A percentile compares a stretch with the other conserved stretches of the same genome.
These are phyloP conservation scores for Rhimphoctona megacephalus DNA, from an alignment of 2,888 invertebrate species.

Conservation along the genomic window DNA sequence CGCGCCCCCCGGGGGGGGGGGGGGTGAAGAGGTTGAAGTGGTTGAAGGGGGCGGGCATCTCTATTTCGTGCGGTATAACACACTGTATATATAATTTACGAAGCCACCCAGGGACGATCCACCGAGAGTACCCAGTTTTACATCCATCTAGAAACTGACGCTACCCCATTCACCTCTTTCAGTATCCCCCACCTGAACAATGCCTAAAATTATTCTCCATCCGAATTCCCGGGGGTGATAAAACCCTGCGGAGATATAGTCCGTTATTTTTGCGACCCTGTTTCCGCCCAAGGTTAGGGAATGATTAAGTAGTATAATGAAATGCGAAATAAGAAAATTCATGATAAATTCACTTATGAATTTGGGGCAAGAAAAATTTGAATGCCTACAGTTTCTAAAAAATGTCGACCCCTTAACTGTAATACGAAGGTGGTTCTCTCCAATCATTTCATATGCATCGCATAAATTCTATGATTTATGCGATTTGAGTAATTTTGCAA, in stretches of 20 bases:
- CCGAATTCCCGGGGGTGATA: not conserved
- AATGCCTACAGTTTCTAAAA: too few relatives aligned
- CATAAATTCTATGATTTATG: too few relatives aligned
- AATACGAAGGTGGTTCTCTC: too few relatives aligned
- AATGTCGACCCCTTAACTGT: too few relatives aligned
- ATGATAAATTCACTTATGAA: too few relatives aligned
- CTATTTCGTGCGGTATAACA: conserved; percentile 8
- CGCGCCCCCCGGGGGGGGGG: conserved; percentile 41
- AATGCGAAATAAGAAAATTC: too few relatives aligned
- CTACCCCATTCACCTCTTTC: not conserved
- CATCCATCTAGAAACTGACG: conserved; percentile 50
- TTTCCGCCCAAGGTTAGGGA: not conserved
- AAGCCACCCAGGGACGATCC: conserved; percentile 10
- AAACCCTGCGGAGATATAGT: not conserved
- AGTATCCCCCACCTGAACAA: too few relatives aligned
- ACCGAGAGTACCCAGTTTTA: conserved; percentile 42
- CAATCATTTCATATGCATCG: too few relatives aligned
- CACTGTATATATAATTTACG: conserved; percentile 15
- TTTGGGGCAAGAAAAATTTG: not conserved
- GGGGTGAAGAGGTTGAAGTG: not conserved
- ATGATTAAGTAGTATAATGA: too few relatives aligned
- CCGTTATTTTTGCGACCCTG: not conserved
- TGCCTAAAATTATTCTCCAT: not conserved
- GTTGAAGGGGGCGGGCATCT: not conserved
- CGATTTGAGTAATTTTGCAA: not conserved